Conservation (phyloP, 1,140 invertebrate genomes). For the Microvelia longipes region DNA sequence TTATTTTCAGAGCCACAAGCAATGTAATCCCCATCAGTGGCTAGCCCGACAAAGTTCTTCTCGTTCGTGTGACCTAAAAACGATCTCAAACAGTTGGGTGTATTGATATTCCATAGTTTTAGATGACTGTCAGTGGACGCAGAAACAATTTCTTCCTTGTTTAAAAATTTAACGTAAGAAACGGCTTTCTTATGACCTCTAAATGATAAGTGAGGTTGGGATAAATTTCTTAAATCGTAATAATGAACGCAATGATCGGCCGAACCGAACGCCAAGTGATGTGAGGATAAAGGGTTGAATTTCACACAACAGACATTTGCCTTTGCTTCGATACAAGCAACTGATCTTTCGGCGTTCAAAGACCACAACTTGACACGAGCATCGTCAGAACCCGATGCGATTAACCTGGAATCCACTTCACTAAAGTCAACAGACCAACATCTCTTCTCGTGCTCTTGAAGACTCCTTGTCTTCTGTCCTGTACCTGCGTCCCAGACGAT, state of each 20-base stretch:
- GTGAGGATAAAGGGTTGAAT: conserved; percentile 78
- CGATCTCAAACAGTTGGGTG: conserved; percentile 63
- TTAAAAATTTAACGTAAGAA: conserved; percentile 89
- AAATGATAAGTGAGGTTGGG: conserved; percentile 67
- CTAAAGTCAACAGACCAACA: conserved; percentile 97
- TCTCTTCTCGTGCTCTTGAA: conserved; percentile 86
- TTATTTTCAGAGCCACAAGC: conserved; percentile 95
- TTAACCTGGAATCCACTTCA: conserved; percentile 71
- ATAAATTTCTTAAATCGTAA: conserved; percentile 79
- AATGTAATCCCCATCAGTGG: conserved; percentile 85
- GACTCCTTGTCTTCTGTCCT: conserved; percentile 52
- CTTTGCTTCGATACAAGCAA: conserved; percentile 74
- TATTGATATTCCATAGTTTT: conserved; percentile 82
- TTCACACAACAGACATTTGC: conserved; percentile 94
- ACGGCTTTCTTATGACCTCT: conserved; percentile 89
- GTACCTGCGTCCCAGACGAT: conserved; percentile 84
- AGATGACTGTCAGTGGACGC: conserved; percentile 89
- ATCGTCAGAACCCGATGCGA: conserved; percentile 91
- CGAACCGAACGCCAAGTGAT: conserved; percentile 81
- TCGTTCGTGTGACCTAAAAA: conserved; percentile 91
- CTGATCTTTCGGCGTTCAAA: conserved; percentile 69
- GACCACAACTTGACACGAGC: conserved; percentile 89
- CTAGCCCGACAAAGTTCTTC: conserved; percentile 94
- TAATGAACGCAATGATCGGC: conserved; percentile 96
- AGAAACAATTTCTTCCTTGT: conserved; percentile 76